These are phyloP conservation scores for Tetrapedia diversipes DNA, from an alignment of 2,888 invertebrate genomes.

Conservation along the genomic window DNA sequence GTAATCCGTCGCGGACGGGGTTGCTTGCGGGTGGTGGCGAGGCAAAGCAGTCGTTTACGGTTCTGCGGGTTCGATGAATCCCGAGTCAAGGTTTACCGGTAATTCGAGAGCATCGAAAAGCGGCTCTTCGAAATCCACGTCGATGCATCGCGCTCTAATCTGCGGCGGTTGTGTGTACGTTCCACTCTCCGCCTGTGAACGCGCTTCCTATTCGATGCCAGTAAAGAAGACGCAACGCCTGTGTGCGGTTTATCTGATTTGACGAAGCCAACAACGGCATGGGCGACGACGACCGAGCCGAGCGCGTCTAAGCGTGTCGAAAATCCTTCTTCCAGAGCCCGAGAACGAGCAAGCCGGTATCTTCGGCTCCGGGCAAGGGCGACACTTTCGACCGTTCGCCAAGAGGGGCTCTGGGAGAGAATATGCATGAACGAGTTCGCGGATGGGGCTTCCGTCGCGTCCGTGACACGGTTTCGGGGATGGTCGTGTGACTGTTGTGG, in stretches of 20 bases:
- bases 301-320: slow-evolving; percentile 33
- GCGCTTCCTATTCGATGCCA: slow-evolving; percentile 40
- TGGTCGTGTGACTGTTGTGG: too few species aligned
- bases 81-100: slow-evolving; percentile 65
- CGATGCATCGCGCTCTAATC: slow-evolving; percentile 50
- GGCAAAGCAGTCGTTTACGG: slow-evolving; percentile 50
- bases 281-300: slow-evolving; percentile 31
- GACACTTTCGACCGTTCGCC: too few species aligned
- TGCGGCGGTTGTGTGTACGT: slow-evolving; percentile 27
- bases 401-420: too few species aligned
- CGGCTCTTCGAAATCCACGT: slow-evolving; percentile 57
- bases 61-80: slow-evolving; percentile 65
- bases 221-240: slow-evolving; percentile 34
- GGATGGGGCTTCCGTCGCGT: background rate
- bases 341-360: background rate
- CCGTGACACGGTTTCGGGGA: slow-evolving; percentile 17
- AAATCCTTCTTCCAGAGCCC: slow-evolving; percentile 16
- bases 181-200: slow-evolving; percentile 29
- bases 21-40: too few species aligned
- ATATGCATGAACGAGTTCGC: background rate
- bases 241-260: slow-evolving; percentile 60
- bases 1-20: slow-evolving; percentile 26
- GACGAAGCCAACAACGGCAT: slow-evolving; percentile 53
- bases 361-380: too few species aligned
- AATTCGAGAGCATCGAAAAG: slow-evolving; percentile 63